A percentile compares a stretch with the other conserved stretches of the same genome.
These are phyloP conservation scores for Sinonovacula constricta DNA, from an alignment of 1,140 invertebrate genomes.

Conservation along the genomic window DNA sequence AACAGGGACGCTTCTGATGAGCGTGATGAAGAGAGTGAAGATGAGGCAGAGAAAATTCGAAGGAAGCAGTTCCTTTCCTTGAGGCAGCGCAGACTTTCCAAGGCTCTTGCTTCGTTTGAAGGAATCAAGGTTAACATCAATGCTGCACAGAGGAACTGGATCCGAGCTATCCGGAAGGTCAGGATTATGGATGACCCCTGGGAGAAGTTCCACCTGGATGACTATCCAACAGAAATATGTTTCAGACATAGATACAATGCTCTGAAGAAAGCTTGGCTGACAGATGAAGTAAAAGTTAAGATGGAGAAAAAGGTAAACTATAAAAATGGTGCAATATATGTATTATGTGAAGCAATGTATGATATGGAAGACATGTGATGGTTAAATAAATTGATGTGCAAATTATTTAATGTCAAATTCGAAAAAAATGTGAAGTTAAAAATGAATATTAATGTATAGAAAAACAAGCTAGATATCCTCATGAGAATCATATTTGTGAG, in stretches of 20 bases:
- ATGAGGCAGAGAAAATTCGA: not conserved
- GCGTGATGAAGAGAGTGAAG: slow-evolving; percentile 19
- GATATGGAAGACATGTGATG: too few relatives aligned
- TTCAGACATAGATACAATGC: slow-evolving; percentile 74
- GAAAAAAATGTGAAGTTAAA: too few relatives aligned
- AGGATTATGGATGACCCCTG: slow-evolving; percentile 69
- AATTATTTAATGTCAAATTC: too few relatives aligned
- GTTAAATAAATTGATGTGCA: too few relatives aligned
- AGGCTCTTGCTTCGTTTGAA: slow-evolving; percentile 41
- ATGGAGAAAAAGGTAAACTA: slow-evolving; percentile 75
- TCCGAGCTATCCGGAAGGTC: slow-evolving; percentile 60
- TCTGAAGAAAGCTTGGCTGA: slow-evolving; percentile 69
- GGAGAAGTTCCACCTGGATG: slow-evolving; percentile 71
- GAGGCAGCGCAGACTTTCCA: slow-evolving; percentile 35
- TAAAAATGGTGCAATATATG: too few relatives aligned
- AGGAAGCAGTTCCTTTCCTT: slow-evolving; percentile 17
- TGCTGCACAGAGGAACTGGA: slow-evolving; percentile 62
- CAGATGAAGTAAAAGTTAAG: slow-evolving; percentile 73
- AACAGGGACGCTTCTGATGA: slow-evolving; percentile 36
- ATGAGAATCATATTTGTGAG: too few relatives aligned
- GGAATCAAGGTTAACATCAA: slow-evolving; percentile 47
- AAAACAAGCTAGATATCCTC: too few relatives aligned
- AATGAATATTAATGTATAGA: too few relatives aligned
- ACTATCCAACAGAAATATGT: slow-evolving; percentile 63
- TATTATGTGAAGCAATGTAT: too few relatives aligned